Base-by-base conservation (phyloP, 92 coral and sea anemone species). In the Hydrozoanthus gracilis region DNA sequence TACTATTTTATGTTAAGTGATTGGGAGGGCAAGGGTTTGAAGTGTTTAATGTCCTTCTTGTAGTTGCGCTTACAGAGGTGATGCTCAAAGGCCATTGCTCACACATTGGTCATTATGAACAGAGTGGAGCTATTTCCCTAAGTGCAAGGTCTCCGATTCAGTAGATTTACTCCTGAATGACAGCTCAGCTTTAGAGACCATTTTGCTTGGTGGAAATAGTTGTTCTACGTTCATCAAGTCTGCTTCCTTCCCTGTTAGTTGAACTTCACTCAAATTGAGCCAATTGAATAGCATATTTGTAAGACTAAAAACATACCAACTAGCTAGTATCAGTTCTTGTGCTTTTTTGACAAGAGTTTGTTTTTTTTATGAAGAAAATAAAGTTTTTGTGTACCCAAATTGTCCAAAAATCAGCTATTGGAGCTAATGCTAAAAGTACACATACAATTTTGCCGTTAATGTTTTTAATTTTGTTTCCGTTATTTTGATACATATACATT, bases 1-100 rank as follows among this genome's bases (percentile, higher is more conserved):
- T 80, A 76, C 82, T 12, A 14, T 27, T 76, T 73, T 65, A 51
- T 64, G 69, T 65, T 46, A 50, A n/a, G 13, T 80, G 85, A 64
- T 80, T 62, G 74, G 85, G 74, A 11, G 80, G 98, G 95, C 88
- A 52, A 93, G 92, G 94, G 89, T 86, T 87, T 66, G 86, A 92
- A 90, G 92, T 94, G 90, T 94, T 94, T 92, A 94, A 89, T 89
- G 91, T 94, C 92, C 95, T 94, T 94, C 94, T 93, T 92, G 98
- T 94, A 86, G 79, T 90, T 94, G 98, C 98, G 95, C 98, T 94
- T 92, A 89, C 98, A 94, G 98, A 92, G 95, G 89, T 91, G 93
- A 94, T 91, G 87, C 98, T 87, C 98, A 92, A 92, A 90, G 98
- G 98, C 91, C 98, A 92, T 94, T 94, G 98, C 98, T 94, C 98